These are phyloP conservation scores for Nomada fucata DNA, from an alignment of 2,888 invertebrate genomes.

Conservation along the genomic window DNA sequence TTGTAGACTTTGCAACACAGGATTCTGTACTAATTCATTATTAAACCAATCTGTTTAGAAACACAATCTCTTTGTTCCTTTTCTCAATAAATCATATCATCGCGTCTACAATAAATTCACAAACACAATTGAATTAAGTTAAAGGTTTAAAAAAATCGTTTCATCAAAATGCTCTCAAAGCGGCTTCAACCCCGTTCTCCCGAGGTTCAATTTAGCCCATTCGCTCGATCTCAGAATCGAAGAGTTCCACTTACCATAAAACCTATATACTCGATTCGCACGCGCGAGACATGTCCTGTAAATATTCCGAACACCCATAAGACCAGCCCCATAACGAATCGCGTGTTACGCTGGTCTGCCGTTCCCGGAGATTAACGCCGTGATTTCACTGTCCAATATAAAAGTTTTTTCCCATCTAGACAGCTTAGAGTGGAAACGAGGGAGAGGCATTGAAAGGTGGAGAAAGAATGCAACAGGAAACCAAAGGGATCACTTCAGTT, in stretches of 20 bases:
- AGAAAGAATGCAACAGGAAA: conserved; percentile 6
- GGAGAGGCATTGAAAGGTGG: background rate
- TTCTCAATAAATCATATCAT: too few relatives aligned
- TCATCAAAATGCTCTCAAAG: background rate
- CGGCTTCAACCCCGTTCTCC: too few relatives aligned
- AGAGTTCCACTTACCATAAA: background rate
- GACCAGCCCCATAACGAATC: conserved; percentile 48
- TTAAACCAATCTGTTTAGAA: too few relatives aligned
- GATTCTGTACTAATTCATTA: background rate
- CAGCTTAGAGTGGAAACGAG: background rate
- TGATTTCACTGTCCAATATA: conserved; percentile 72
- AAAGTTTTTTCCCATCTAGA: conserved; percentile 56
- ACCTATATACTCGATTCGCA: background rate
- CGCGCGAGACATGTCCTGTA: background rate
- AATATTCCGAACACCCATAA: conserved; percentile 10
- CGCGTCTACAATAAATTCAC: too few relatives aligned
- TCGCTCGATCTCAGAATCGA: background rate
- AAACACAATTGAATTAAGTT: too few relatives aligned
- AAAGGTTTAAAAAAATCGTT: too few relatives aligned
- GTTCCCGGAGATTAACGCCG: conserved; percentile 66
- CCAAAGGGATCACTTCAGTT: conserved; percentile 46
- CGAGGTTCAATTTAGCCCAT: background rate
- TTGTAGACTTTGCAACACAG: too few relatives aligned
- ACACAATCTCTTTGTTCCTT: too few relatives aligned
- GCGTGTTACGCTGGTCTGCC: conserved; percentile 44